phyloP scores from a whole-genome alignment of 2,797 vertebrate genomes.

The Poecilia gillii region DNA sequence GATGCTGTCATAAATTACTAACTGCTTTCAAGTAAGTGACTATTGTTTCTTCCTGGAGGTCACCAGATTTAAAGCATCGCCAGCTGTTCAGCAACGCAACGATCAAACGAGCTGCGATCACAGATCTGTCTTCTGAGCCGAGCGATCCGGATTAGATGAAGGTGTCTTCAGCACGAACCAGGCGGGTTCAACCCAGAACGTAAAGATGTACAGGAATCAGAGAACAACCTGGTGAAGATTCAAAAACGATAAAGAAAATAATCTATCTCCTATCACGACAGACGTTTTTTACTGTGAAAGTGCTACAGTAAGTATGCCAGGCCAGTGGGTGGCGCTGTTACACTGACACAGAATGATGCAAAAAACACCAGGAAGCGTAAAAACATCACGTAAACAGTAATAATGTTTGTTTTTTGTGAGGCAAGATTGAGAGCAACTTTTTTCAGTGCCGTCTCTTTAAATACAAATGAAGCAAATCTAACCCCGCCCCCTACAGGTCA shows the following conservation, averaged over 20 bases:
- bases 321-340: no score
- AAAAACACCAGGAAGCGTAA: no score
- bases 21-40: slow-evolving; percentile 64
- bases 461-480: not conserved
- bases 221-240: no score
- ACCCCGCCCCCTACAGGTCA: no score
- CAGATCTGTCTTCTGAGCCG: slow-evolving; percentile 62
- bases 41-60: slow-evolving; percentile 73
- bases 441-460: not conserved
- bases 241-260: no score
- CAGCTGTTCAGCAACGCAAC: slow-evolving; percentile 71
- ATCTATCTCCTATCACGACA: no score
- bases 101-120: slow-evolving; percentile 67
- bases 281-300: no score
- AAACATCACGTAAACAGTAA: no score
- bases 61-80: slow-evolving; percentile 69
- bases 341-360: no score
- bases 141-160: slow-evolving; percentile 46
- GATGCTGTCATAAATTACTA: slow-evolving; percentile 62
- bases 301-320: no score
- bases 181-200: slow-evolving; percentile 15
- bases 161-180: slow-evolving; percentile 43
- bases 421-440: not conserved
- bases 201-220: no score
- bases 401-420: not conserved